Percentiles rank a stretch among this genome's conserved stretches.
phyloP scores from a whole-genome alignment of 2,797 vertebrate genomes.

The Dryobates pubescens region DNA sequence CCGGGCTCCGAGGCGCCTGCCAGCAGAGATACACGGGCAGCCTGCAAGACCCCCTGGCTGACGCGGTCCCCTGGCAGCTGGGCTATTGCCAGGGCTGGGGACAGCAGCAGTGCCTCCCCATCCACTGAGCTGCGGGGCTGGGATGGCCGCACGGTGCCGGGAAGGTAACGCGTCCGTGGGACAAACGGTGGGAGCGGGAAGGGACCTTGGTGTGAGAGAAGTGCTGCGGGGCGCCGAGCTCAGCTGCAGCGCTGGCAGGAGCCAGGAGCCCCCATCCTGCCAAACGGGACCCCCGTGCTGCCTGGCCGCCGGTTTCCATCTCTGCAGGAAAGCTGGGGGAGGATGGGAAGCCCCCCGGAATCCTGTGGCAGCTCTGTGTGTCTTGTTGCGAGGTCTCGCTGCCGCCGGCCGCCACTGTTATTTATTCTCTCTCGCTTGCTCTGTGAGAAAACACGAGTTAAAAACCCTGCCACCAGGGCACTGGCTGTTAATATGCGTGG shows the following conservation, averaged over 20 bases:
- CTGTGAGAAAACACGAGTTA: slow-evolving; percentile 7
- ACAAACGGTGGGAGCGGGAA: accelerated
- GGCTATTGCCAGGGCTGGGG: slow-evolving; percentile 79
- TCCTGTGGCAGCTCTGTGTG: not conserved
- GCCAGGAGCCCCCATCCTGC: accelerated
- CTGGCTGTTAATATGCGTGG: not conserved
- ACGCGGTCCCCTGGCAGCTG: slow-evolving; percentile 82
- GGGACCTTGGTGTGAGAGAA: not conserved
- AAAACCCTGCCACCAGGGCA: not conserved
- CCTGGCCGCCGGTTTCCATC: accelerated
- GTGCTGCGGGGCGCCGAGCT: not conserved
- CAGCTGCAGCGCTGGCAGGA: not conserved
- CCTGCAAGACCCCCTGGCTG: slow-evolving; percentile 66
- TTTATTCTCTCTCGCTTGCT: slow-evolving; percentile 42
- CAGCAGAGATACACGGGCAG: slow-evolving; percentile 76
- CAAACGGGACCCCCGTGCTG: accelerated
- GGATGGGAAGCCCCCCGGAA: not conserved
- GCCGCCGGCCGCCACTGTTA: not conserved
- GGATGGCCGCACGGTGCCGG: not conserved
- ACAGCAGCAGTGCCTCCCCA: slow-evolving; percentile 76
- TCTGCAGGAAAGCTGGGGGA: not conserved
- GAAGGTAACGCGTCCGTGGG: not conserved
- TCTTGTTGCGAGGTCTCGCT: not conserved
- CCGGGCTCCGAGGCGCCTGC: slow-evolving; percentile 57
- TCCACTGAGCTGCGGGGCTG: slow-evolving; percentile 40